These are phyloP conservation scores for Pardosa pseudoannulata DNA, from an alignment of 2,888 invertebrate species.

Conservation along the genomic window DNA sequence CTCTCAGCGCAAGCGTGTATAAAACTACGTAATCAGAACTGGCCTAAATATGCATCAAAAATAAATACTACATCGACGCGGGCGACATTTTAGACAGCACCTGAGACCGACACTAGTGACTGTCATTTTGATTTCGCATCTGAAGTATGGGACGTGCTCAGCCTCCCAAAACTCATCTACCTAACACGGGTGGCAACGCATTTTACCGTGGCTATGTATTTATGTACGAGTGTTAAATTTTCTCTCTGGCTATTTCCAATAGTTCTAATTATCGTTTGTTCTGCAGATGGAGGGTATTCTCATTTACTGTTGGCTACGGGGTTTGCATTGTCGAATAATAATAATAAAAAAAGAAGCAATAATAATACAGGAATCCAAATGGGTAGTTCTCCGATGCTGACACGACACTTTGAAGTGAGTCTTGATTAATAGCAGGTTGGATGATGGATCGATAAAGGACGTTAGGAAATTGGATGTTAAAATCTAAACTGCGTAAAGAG, in stretches of 20 bases:
- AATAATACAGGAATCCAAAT: not conserved
- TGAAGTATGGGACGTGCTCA: not conserved
- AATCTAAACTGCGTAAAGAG: too few species aligned
- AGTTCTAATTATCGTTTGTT: conserved; percentile 9
- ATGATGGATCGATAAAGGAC: not conserved
- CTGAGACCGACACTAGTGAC: not conserved
- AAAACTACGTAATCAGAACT: not conserved
- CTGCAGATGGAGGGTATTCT: not conserved
- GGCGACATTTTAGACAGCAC: too few species aligned
- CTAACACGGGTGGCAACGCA: not conserved
- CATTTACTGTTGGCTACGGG: not conserved
- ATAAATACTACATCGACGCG: not conserved
- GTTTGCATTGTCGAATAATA: not conserved
- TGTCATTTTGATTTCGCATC: not conserved
- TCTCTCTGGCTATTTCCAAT: not conserved
- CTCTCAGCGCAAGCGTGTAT: too few species aligned
- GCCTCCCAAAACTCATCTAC: not conserved
- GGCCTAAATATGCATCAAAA: not conserved
- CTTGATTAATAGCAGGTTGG: not conserved
- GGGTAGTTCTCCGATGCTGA: not conserved
- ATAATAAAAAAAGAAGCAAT: not conserved
- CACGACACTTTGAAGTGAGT: not conserved
- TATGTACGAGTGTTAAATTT: conserved; percentile 3
- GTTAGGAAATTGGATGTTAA: not conserved
- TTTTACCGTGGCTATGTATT: not conserved